Evolutionary conservation across 2,113 vertebrate genomes (phyloP), one percentile per base, ranked within the genome.

Genomic region (Paracanthobrama guichenoti): DNA sequence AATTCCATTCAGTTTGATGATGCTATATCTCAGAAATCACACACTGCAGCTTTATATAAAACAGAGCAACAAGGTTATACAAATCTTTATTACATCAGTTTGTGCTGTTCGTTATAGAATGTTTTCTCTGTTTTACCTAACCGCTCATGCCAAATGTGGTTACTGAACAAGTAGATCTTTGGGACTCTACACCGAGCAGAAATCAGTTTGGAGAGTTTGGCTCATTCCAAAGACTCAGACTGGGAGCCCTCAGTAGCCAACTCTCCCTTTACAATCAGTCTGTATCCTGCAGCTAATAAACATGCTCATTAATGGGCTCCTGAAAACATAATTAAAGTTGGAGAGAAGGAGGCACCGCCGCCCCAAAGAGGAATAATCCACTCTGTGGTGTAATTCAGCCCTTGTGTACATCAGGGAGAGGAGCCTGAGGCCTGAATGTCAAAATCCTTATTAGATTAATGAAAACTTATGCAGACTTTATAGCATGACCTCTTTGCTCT

Each of bases 281-380:
- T 48, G 73, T 66, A 60, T 78, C 81, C 81, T 78, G 72, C 64
- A 69, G 72, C 66, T 44, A 67, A 75, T 72, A 82, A 86, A 71
- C 80, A 66, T 60, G 50, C 74, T 67, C 67, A 42, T 81, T 84
- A 89, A 82, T 59, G 69, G 69, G 78, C 48, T 84, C 59, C 55
- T 84, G 72, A 75, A 84, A 86, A 87, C 77, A 60, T 86, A 83
- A 88, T 85, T 85, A 85, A 84, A 73, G 44, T 59, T 31, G 59
- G 16, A 35, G 81, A 60, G 39, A 84, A 82, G 26, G 83, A 79
- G 60, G 72, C 72, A 72, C 77, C 10, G 53, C 69, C 12, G 64
- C 78, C 78, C 60, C 46, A 62, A 75, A 86, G 80, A 80, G 75
- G 67, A 73, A 81, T 35, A 64, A 74, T 82, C 55, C 28, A 53